A percentile compares a stretch with the other conserved stretches of the same genome.
Evolutionary conservation across 2,113 vertebrate genomes (phyloP).

Genomic region (Myotis brandtii): DNA sequence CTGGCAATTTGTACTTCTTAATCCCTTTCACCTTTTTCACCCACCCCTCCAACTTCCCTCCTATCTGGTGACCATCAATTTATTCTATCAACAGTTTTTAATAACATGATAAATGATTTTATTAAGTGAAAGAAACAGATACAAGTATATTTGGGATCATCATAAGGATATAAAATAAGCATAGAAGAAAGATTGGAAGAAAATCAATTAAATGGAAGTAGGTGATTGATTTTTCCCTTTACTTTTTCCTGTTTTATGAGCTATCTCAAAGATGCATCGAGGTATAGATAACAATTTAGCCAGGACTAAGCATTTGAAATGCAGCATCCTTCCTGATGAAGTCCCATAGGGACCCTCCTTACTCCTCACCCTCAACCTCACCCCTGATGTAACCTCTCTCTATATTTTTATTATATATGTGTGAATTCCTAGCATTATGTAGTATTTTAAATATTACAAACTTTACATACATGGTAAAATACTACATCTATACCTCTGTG

Average conservation of each 20-base stretch:
- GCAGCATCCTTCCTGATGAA: background rate
- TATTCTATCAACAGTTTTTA: background rate
- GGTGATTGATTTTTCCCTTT: background rate
- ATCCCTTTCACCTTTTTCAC: background rate
- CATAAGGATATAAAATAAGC: background rate
- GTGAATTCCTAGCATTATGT: background rate
- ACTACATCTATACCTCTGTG: background rate
- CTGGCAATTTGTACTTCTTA: background rate
- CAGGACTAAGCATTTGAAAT: background rate
- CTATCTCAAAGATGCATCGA: background rate
- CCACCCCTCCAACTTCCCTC: background rate
- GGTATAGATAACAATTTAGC: background rate
- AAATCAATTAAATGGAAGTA: background rate
- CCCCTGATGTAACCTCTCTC: background rate
- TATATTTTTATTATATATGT: background rate
- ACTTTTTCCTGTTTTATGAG: background rate
- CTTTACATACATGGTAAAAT: background rate
- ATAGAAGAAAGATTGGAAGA: background rate
- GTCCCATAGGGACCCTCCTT: background rate
- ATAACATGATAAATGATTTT: background rate
- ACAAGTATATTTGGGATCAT: background rate
- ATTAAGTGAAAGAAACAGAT: background rate
- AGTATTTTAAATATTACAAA: conserved; percentile 1
- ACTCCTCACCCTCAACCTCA: background rate
- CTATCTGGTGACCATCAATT: background rate